Base-by-base conservation (phyloP, 2,797 vertebrate species). In the Scolopax rusticola region DNA sequence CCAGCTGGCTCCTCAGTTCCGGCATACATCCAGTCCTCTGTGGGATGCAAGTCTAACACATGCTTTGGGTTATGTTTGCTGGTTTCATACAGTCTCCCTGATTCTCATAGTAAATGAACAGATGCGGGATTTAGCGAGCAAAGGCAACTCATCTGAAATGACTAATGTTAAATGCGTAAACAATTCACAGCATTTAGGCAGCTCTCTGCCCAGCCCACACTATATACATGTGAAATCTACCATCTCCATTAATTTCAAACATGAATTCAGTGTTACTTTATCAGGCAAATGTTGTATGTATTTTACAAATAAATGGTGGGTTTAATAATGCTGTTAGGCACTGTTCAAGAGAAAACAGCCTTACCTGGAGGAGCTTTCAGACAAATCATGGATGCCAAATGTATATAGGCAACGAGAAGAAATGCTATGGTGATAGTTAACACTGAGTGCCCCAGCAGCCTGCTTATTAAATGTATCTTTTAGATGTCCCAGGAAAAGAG, bases 401-500 rank as follows among this genome's bases (percentile, higher is more conserved):
- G 36, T 9, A 6, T 30, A 25, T 8, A 15, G 27, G 57, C 17
- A 45, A 16, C 3, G 21, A 84, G 63, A 20, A 68, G 33, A 43
- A 87, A 8, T 2, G 0, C 45, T 38, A 0, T 57, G 12, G 67
- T 20, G 24, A 7, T 28, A 10, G 53, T 51, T 32, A 15, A 14
- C 6, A 12, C 9, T 50, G 78, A 10, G 53, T 71, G 41, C 23
- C 45, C 33, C 20, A 57, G 70, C 41, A 88, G 14, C 25, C 19
- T 30, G 24, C 10, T 41, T 56, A 0, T 27, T 25, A 6, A 12
- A 6, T 28, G 6, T 21, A 0, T 20, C 30, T 71, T 45, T 23
- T 20, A 74, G 30, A 3, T 84, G 24, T 33, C 48, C 20, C 14
- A 41, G 85, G 48, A 85, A 41, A 61, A 78, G 15, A 67, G 30